Percentiles rank a stretch among this genome's conserved stretches.
phyloP scores from a whole-genome alignment of 2,113 vertebrate genomes.

The Muntiacus reevesi region DNA sequence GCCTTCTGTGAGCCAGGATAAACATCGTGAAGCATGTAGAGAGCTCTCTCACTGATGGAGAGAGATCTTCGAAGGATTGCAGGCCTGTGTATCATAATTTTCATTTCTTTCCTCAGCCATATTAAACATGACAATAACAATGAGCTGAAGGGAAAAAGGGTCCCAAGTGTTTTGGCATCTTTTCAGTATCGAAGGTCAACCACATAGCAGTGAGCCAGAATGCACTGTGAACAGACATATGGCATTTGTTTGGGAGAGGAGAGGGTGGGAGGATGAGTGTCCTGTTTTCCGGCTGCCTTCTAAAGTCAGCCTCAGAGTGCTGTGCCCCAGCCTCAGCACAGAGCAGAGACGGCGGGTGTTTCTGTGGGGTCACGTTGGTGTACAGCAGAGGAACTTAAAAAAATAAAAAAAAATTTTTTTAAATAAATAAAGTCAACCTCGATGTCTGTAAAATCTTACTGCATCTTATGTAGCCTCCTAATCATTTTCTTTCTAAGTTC shows the following conservation, averaged over 20 bases:
- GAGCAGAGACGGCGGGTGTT: conserved; percentile 50
- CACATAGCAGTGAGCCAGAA: conserved; percentile 59
- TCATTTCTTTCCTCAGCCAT: conserved; percentile 40
- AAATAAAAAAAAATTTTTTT: no score
- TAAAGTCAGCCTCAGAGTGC: not conserved
- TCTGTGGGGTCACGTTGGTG: conserved; percentile 26
- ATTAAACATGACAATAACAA: conserved; percentile 64
- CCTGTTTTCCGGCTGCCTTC: conserved; percentile 59
- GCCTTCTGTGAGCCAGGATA: conserved; percentile 25
- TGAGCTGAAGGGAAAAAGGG: conserved; percentile 70
- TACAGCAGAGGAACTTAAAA: conserved; percentile 65
- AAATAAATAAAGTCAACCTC: not conserved
- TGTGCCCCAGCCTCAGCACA: conserved; percentile 65
- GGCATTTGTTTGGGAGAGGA: conserved; percentile 48
- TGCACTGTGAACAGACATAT: conserved; percentile 65
- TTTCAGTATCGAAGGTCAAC: conserved; percentile 71
- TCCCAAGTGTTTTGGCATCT: conserved; percentile 64
- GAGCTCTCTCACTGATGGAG: not conserved
- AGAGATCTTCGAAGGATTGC: conserved; percentile 39
- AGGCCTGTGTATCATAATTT: conserved; percentile 35
- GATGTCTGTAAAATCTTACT: conserved; percentile 3
- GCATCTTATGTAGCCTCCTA: not conserved
- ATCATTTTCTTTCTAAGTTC: not conserved
- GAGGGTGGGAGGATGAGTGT: not conserved
- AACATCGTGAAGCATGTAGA: not conserved